Evolutionary conservation across 2,888 invertebrate genomes (phyloP), one percentile per base, ranked within the genome.

Genomic region (Drosophila peninsularis): DNA sequence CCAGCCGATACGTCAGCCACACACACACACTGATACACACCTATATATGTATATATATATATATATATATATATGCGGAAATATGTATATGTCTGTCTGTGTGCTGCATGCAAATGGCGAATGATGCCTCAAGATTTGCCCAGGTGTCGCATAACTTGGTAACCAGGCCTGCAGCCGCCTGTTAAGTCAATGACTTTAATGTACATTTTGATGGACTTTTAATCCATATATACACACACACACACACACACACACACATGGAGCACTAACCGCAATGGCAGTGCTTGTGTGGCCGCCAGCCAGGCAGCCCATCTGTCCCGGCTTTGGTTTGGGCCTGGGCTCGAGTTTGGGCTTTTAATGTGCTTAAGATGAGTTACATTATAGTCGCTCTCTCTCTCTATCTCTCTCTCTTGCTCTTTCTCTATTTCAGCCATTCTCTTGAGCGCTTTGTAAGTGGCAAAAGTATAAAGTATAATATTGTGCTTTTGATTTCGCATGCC

Each of bases 181-280:
- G 80, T 77, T 77, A 78, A 78, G 81, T 78, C 78, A 80, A 80
- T 78, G 78, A 78, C 90, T 88, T 89, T 84, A 85, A 89, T 89
- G 86, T 85, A 84, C 84, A 84, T 82, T 88, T 89, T 89, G 84
- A 84, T 84, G 88, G 84, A 85, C 89, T 89, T 84, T 84, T 84
- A 84, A 84, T 89, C 89, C 84, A 89, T 77, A 71, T 50, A 73
- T 3, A 49, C 54, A 49, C 61, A 49, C 64, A 44, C 39, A 42
- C 50, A 49, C 62, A 66, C 53, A 6, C 30, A 24, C 24, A 37
- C 39, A 52, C 27, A 13, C 14, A 21, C 17, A 39, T 36, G 19
- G 17, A 57, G 36, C 36, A 47, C 42, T 45, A 62, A 63, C 78
- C 88, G 41, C 75, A 62, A 53, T 52, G 56, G 47, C 67, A 64